Conservation (phyloP, 2,888 invertebrate species). For the Xanthia togata region DNA sequence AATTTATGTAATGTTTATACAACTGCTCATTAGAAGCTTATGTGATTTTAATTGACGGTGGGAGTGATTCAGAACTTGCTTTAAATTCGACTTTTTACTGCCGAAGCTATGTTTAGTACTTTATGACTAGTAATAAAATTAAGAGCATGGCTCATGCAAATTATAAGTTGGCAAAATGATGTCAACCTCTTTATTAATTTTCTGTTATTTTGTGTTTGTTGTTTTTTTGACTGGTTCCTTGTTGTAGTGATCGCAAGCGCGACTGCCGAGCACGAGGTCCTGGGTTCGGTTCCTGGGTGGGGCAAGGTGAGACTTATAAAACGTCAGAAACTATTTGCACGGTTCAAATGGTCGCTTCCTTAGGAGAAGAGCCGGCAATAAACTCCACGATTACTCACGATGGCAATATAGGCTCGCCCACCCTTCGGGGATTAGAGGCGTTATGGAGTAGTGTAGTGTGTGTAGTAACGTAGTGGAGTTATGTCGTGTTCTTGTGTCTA, state of each 20-base stretch:
- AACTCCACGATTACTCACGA: too few species aligned
- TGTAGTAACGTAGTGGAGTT: too few species aligned
- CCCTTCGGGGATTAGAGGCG: too few species aligned
- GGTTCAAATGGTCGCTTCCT: too few species aligned
- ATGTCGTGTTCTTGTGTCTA: background rate
- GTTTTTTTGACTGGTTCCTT: background rate
- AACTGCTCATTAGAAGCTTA: slow-evolving; percentile 35
- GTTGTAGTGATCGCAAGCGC: too few species aligned
- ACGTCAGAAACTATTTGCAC: too few species aligned
- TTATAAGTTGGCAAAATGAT: slow-evolving; percentile 7
- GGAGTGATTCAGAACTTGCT: slow-evolving; percentile 37
- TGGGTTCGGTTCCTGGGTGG: too few species aligned
- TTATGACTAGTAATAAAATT: slow-evolving; percentile 30
- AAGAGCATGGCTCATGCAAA: background rate
- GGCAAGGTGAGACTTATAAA: too few species aligned
- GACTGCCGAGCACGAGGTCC: too few species aligned
- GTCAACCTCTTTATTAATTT: slow-evolving; percentile 5
- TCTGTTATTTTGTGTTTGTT: background rate
- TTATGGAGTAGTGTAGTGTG: too few species aligned
- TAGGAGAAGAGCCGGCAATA: too few species aligned
- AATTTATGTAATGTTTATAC: slow-evolving; percentile 39
- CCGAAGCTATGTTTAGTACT: slow-evolving; percentile 32
- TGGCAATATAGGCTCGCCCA: too few species aligned
- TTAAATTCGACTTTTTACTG: slow-evolving; percentile 32
- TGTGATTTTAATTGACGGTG: slow-evolving; percentile 46